Evolutionary conservation across 30 jellyfish, hydroid and myxozoan species (phyloP).

Genomic region (Aurelia coerulea): DNA sequence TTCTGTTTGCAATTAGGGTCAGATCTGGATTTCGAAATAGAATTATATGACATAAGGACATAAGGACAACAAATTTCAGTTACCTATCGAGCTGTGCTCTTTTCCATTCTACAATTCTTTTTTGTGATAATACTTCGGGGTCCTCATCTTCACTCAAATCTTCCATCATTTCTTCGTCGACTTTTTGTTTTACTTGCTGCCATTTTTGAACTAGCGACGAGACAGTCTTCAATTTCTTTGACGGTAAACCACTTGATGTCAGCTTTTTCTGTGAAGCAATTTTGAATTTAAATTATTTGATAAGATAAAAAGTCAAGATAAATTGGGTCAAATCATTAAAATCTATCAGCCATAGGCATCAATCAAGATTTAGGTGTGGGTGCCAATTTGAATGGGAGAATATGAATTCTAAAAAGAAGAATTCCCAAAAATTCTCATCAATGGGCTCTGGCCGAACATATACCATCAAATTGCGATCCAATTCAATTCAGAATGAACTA

Average conservation of each 20-base stretch:
- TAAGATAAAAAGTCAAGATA: too few species aligned
- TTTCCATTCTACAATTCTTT: constrained; percentile 93
- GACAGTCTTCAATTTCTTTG: constrained; percentile 85
- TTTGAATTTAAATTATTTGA: neutral
- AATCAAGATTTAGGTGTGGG: too few species aligned
- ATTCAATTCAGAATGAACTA: too few species aligned
- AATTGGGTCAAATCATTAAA: neutral
- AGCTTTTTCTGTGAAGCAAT: constrained; percentile 53
- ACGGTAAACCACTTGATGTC: constrained; percentile 80
- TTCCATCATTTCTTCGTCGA: constrained; percentile 78
- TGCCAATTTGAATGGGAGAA: too few species aligned
- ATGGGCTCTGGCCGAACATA: too few species aligned
- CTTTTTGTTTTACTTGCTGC: constrained; percentile 94
- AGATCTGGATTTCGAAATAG: too few species aligned
- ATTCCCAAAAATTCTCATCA: too few species aligned
- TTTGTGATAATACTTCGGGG: constrained; percentile 68
- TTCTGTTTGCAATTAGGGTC: too few species aligned
- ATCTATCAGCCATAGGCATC: neutral
- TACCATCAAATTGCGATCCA: too few species aligned
- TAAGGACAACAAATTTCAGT: too few species aligned
- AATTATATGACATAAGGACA: too few species aligned
- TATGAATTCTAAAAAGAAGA: too few species aligned
- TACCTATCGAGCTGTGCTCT: constrained; percentile 75
- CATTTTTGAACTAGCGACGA: constrained; percentile 93
- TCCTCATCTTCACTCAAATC: constrained; percentile 80